Conservation (phyloP, 2,797 vertebrate genomes). For the Premnoplex brunnescens region DNA sequence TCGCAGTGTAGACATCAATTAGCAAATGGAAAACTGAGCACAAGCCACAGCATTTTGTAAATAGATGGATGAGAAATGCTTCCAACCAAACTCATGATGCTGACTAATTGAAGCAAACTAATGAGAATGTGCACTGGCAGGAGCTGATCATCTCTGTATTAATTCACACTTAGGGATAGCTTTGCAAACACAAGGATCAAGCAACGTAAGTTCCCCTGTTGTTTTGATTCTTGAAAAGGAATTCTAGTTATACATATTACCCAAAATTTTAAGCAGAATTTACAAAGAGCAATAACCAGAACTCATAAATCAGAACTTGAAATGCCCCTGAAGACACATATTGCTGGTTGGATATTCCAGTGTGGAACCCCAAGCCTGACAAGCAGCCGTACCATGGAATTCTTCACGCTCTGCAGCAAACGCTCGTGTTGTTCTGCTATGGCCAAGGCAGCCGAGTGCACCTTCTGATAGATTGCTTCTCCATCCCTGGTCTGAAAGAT, state of each 20-base stretch:
- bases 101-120: constrained; percentile 54
- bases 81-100: constrained; percentile 20
- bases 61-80: constrained; percentile 38
- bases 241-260: background rate
- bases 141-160: background rate
- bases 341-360: fast-evolving
- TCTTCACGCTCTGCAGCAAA: constrained; percentile 77
- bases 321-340: background rate
- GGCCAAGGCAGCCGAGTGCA: constrained; percentile 81
- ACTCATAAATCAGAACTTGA: background rate
- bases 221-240: background rate
- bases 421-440: constrained; percentile 81
- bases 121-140: background rate
- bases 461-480: constrained; percentile 84
- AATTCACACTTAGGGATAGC: background rate
- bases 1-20: background rate
- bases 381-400: constrained; percentile 73
- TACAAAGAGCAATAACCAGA: background rate
- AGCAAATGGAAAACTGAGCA: constrained; percentile 26
- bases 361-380: background rate
- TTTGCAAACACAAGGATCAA: background rate
- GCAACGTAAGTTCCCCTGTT: background rate
- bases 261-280: background rate
- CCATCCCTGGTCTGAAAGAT: constrained; percentile 83
- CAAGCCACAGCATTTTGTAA: constrained; percentile 40